Percentiles rank a stretch among this genome's conserved stretches.
Evolutionary conservation across 2,113 vertebrate species (phyloP).

Genomic region (Anhinga rufa): DNA sequence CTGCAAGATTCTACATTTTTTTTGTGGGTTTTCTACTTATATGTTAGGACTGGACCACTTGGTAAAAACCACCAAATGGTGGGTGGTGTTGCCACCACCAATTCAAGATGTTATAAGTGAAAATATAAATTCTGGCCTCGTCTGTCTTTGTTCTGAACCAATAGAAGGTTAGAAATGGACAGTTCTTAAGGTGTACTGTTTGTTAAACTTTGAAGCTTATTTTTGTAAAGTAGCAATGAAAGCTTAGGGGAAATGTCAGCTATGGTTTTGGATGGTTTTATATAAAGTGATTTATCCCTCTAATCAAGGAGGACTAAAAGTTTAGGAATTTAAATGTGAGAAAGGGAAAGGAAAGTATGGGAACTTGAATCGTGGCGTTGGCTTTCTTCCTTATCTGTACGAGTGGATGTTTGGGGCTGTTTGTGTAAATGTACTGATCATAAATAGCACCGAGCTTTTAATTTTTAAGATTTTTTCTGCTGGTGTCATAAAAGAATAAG

Average conservation of each 20-base stretch:
- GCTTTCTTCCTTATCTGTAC: background rate
- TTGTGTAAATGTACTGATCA: background rate
- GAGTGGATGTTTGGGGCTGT: background rate
- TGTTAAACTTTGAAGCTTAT: background rate
- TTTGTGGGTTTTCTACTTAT: background rate
- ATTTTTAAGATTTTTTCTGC: background rate
- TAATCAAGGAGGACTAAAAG: background rate
- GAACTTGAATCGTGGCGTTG: background rate
- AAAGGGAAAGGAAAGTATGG: background rate
- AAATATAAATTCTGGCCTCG: background rate
- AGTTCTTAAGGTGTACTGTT: background rate
- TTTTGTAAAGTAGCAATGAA: background rate
- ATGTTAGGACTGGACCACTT: background rate
- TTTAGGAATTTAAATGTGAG: background rate
- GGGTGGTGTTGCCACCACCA: background rate
- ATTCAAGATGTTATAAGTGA: background rate
- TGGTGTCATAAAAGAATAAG: background rate
- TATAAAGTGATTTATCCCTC: background rate
- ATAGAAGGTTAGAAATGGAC: background rate
- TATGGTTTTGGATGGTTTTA: background rate
- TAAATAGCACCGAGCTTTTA: background rate
- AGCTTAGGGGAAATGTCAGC: background rate
- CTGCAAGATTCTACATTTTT: background rate
- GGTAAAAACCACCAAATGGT: background rate
- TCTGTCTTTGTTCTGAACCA: background rate